Percentiles rank a stretch among this genome's conserved stretches.
Conservation (phyloP, 2,888 invertebrate species). For the Panopea generosa region DNA sequence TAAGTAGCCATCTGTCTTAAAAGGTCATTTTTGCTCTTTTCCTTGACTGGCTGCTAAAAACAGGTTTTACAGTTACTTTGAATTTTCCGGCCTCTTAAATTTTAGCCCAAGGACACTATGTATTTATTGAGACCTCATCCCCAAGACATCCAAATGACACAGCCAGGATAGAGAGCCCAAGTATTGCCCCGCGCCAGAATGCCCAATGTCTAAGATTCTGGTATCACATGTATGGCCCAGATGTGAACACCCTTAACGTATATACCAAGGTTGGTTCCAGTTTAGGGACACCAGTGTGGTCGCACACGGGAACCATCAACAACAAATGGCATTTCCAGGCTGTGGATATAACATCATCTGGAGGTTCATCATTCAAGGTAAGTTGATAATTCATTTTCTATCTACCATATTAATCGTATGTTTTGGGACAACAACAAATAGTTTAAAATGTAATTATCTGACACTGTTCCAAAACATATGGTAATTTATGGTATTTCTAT, state of each 20-base stretch:
- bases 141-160: slow-evolving; percentile 74
- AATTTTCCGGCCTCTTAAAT: not conserved
- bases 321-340: slow-evolving; percentile 75
- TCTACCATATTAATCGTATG: too few species aligned
- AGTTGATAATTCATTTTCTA: not conserved
- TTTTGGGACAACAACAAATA: too few species aligned
- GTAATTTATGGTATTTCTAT: too few species aligned
- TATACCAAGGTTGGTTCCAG: slow-evolving; percentile 64
- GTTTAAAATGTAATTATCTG: too few species aligned
- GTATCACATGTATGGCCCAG: slow-evolving; percentile 82
- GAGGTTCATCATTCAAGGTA: slow-evolving; percentile 20
- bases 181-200: slow-evolving; percentile 49
- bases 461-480: too few species aligned
- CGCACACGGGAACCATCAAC: slow-evolving; percentile 72
- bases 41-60: too few species aligned
- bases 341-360: slow-evolving; percentile 49
- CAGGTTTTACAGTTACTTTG: not conserved
- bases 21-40: too few species aligned
- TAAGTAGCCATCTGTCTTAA: too few species aligned
- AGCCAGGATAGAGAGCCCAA: slow-evolving; percentile 72
- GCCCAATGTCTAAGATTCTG: slow-evolving; percentile 78
- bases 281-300: slow-evolving; percentile 71
- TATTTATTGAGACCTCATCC: slow-evolving; percentile 77
- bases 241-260: slow-evolving; percentile 77
- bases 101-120: slow-evolving; percentile 84